phyloP scores from a whole-genome alignment of 2,797 vertebrate genomes.

The Pagetopsis macropterus region DNA sequence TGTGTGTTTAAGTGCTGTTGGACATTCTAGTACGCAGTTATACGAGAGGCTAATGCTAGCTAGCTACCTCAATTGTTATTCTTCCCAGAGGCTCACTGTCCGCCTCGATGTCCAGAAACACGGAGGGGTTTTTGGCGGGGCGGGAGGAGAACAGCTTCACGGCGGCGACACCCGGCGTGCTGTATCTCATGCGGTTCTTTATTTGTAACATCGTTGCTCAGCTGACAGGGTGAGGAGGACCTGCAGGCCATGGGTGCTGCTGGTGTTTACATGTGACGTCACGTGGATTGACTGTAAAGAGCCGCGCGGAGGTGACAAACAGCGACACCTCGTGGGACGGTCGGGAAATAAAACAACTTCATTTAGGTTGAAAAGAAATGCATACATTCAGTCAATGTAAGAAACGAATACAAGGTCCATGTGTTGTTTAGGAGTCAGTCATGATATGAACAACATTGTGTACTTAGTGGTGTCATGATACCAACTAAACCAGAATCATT shows the following conservation, averaged over 20 bases:
- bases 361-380: no score
- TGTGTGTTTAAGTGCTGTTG: neutral
- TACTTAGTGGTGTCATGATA: no score
- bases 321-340: slow-evolving; percentile 57
- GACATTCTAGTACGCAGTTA: neutral
- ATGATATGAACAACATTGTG: no score
- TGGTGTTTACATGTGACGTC: slow-evolving; percentile 60
- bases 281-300: neutral
- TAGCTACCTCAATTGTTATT: slow-evolving; percentile 87
- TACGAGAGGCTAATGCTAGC: slow-evolving; percentile 29
- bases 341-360: neutral
- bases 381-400: no score
- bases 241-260: slow-evolving; percentile 2
- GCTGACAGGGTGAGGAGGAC: neutral
- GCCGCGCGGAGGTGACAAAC: neutral
- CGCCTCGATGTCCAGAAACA: slow-evolving; percentile 91
- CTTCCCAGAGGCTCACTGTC: slow-evolving; percentile 89
- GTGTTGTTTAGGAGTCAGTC: neutral
- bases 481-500: no score
- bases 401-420: no score
- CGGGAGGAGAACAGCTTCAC: slow-evolving; percentile 70
- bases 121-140: slow-evolving; percentile 80
- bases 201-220: slow-evolving; percentile 74
- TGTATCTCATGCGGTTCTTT: slow-evolving; percentile 76
- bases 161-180: slow-evolving; percentile 69